These are phyloP conservation scores for Pogonocichla stellata DNA, from an alignment of 2,113 vertebrate species.

Conservation along the genomic window DNA sequence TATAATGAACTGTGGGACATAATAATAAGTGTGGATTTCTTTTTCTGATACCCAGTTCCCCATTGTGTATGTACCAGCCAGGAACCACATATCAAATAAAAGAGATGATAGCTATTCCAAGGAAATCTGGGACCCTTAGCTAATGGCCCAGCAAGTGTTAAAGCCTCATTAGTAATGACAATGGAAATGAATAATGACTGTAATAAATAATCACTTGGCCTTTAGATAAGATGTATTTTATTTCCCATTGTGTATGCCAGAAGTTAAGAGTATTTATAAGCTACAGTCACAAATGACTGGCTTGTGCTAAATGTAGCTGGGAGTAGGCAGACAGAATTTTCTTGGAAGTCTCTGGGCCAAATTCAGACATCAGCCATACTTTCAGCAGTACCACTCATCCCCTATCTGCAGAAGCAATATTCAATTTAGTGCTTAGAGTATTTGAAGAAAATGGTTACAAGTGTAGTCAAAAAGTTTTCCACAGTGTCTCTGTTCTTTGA, in stretches of 20 bases:
- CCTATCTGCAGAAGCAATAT: background rate
- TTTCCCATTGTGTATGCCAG: slow-evolving; percentile 21
- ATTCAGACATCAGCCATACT: background rate
- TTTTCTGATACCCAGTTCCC: slow-evolving; percentile 9
- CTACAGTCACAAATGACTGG: slow-evolving; percentile 47
- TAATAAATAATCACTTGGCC: slow-evolving; percentile 36
- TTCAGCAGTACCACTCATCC: slow-evolving; percentile 5
- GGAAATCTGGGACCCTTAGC: slow-evolving; percentile 11
- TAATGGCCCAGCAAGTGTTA: slow-evolving; percentile 21
- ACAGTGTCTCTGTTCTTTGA: background rate
- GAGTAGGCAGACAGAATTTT: slow-evolving; percentile 48
- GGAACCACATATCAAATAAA: slow-evolving; percentile 16
- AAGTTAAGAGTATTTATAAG: slow-evolving; percentile 49
- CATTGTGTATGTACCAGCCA: background rate
- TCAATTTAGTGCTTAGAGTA: background rate
- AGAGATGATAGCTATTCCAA: background rate
- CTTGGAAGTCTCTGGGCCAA: slow-evolving; percentile 41
- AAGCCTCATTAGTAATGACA: slow-evolving; percentile 9
- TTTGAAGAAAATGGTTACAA: background rate
- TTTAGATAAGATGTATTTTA: slow-evolving; percentile 24
- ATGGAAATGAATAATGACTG: slow-evolving; percentile 14
- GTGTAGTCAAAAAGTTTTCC: background rate
- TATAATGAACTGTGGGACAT: background rate
- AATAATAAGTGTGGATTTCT: slow-evolving; percentile 24
- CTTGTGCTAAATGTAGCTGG: slow-evolving; percentile 55